Base-by-base conservation (phyloP, 2,888 invertebrate species). In the Eudemis profundana region DNA sequence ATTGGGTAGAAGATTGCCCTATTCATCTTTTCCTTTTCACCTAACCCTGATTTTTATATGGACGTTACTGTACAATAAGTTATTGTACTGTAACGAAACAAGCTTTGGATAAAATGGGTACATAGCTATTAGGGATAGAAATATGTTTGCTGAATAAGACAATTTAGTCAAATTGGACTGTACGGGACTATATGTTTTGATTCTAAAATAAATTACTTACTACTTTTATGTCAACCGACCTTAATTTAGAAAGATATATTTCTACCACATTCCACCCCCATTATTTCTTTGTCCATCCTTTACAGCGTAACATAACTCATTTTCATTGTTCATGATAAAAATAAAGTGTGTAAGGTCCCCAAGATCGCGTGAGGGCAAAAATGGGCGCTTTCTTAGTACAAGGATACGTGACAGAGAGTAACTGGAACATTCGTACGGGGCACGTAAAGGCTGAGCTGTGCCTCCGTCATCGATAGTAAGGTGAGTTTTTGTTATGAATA, bases 391-490 rank as follows among this genome's bases (percentile, higher is more conserved):
- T 71, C 75, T 74, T 68, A 67, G 67, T 72, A 74, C 72, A 68
- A 61, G 69, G 70, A 70, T 75, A 84, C 83, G 83, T 84, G 85
- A 79, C 79, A 74, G 65, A 61, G 67, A 68, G 33, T 71, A 73
- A 74, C 72, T 72, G 69, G 74, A 73, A 74, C 73, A 76, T 78
- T 77, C 74, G 73, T 69, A 59, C 72, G 68, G 69, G 76, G 73
- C 84, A 83, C 81, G 83, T 85, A 79, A 77, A 76, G 72, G 72
- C 74, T 73, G 75, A 82, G 83, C 80, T 79, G 79, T 78, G 74
- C 74, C 75, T 76, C 74, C 60, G 70, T 74, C 76, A 78, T 78
- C 75, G 74, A 81, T 79, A 74, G 21, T 17, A 49, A 63, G 47
- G 47, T 57, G 29, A 49, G 54, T 15, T 42, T 56, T 36, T 42